Percentiles rank a stretch among this genome's conserved stretches.
Evolutionary conservation across 2,797 vertebrate genomes (phyloP).

Genomic region (Catharus ustulatus): DNA sequence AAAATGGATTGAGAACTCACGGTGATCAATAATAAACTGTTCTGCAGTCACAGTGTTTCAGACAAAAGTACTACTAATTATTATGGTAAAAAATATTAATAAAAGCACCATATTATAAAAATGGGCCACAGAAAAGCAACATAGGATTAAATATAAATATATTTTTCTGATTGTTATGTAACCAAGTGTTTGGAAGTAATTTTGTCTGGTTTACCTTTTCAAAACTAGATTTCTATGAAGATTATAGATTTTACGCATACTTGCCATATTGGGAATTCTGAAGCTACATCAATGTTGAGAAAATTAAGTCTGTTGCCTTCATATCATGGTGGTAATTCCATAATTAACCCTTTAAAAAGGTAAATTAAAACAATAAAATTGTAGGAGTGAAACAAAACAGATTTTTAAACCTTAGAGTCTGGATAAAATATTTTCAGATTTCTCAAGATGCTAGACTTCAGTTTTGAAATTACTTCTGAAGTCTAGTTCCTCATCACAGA

Average conservation of each 20-base stretch:
- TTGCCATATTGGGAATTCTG: rapidly evolving
- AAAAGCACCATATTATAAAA: background rate
- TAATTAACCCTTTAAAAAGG: background rate
- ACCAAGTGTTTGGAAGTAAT: background rate
- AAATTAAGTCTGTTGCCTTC: background rate
- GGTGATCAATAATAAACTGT: background rate
- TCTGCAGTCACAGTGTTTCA: background rate
- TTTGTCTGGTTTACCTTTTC: background rate
- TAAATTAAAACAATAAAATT: background rate
- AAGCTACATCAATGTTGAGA: background rate
- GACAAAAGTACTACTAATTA: background rate
- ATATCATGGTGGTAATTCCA: background rate
- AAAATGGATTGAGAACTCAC: background rate
- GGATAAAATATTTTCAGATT: background rate
- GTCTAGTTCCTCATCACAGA: background rate
- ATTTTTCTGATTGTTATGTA: background rate
- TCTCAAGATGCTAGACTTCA: background rate
- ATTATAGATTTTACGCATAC: background rate
- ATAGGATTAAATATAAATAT: background rate
- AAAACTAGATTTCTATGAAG: background rate
- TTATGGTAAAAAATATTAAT: background rate
- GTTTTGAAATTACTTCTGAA: background rate
- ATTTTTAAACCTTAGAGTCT: background rate
- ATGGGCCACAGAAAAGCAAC: background rate
- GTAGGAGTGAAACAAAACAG: background rate